Evolutionary conservation across 2,797 vertebrate species (phyloP), one percentile per base, ranked within the genome.

Genomic region (Lagodon rhomboides): DNA sequence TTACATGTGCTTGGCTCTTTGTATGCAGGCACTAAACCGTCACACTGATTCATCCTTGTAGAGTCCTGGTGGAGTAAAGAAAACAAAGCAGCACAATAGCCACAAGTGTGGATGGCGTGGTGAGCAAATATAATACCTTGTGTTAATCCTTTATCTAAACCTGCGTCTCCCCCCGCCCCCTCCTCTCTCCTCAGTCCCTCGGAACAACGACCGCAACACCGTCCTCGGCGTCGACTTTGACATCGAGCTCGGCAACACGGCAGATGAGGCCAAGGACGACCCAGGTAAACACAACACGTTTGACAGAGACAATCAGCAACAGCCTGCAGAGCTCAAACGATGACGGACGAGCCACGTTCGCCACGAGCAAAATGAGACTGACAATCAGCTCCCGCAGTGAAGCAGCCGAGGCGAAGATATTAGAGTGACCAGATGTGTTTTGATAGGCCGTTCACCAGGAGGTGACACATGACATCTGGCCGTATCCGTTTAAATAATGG

Each of bases 241-340:
- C 93, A 97, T 99, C 73, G 98, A 99, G 94, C 93, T 95, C 74
- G 98, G 98, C 65, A 95, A 98, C 92, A 98, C 97, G 0, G 98
- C 97, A 0, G 97, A 96, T 6, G 97, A 98, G 90, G 94, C 94
- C 49, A 96, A 96, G 0, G 98, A 99, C 56, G 98, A 99, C 82
- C 96, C 98, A 96, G 97, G 98, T 98, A 95, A 93, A 88, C 81
- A 80, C 68, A 46, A 49, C 20, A 50, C 66, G 5, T 67, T n/a
- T 71, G 75, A 82, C 38, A 61, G 68, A 76, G 73, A 69, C 77
- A 71, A 61, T 59, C 69, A 27, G 61, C 73, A 71, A 23, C 68
- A 55, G 72, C 27, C 55, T 12, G 18, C 17, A 4, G 17, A 64
- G 56, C 67, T 77, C 27, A 71, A 84, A 88, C 30, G 22, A 77